Evolutionary conservation across 2,888 invertebrate genomes (phyloP).

Genomic region (Parnassius smintheus): DNA sequence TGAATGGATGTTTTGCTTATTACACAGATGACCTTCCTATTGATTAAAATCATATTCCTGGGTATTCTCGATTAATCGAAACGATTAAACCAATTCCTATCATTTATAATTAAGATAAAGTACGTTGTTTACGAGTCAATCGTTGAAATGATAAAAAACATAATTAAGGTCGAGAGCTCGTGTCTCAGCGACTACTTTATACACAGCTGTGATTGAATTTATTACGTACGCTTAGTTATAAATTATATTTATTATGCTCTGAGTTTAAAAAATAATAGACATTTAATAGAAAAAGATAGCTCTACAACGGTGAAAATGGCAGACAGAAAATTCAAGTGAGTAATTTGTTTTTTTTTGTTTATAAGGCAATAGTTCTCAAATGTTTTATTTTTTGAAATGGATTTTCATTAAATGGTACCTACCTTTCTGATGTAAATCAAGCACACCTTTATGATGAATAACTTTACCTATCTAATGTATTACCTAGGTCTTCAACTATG

Average conservation of each 20-base stretch:
- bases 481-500: too few species aligned
- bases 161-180: constrained; percentile 16
- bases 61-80: constrained; percentile 10
- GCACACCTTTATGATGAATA: not conserved
- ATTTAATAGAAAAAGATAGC: not conserved
- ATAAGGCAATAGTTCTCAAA: not conserved
- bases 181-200: constrained; percentile 9
- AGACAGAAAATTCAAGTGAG: constrained; percentile 25
- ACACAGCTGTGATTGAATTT: constrained; percentile 7
- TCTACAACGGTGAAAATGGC: constrained; percentile 9
- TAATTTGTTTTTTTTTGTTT: not conserved
- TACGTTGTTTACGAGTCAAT: constrained; percentile 14
- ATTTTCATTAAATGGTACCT: not conserved
- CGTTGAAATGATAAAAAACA: constrained; percentile 22
- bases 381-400: not conserved
- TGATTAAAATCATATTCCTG: not conserved
- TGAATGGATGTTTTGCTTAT: too few species aligned
- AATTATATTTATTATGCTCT: constrained; percentile 5
- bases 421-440: not conserved
- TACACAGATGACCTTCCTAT: not conserved
- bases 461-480: not conserved
- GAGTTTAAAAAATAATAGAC: constrained; percentile 3
- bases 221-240: constrained; percentile 17
- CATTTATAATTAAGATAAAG: constrained; percentile 13
- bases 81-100: not conserved